Evolutionary conservation across 2,113 vertebrate species (phyloP).

Genomic region (Coturnix japonica): DNA sequence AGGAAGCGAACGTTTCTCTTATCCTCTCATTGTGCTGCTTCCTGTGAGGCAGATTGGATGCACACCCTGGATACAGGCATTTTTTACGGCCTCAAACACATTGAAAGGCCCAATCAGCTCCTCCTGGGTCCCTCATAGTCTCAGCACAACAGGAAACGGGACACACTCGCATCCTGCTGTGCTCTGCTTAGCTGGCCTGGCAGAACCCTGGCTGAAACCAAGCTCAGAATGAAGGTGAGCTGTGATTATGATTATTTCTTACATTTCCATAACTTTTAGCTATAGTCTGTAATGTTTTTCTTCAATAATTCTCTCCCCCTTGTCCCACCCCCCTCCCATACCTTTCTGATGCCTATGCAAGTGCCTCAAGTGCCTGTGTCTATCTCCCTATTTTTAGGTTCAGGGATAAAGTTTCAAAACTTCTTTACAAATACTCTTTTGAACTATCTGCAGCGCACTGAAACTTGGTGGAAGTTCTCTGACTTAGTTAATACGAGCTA

Average conservation of each 20-base stretch:
- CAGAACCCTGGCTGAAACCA: background rate
- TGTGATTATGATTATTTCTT: background rate
- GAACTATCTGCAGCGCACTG: background rate
- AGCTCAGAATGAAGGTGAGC: slow-evolving; percentile 82
- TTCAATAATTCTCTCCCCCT: background rate
- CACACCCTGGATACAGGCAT: slow-evolving; percentile 35
- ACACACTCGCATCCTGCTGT: slow-evolving; percentile 71
- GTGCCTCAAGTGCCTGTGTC: fast-evolving
- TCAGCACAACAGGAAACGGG: slow-evolving; percentile 65
- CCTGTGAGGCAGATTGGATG: slow-evolving; percentile 47
- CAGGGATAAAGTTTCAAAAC: background rate
- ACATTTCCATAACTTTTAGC: background rate
- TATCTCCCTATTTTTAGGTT: background rate
- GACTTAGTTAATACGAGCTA: background rate
- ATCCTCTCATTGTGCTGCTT: slow-evolving; percentile 69
- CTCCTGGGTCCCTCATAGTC: slow-evolving; percentile 29
- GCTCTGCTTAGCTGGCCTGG: slow-evolving; percentile 43
- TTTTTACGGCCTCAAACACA: background rate
- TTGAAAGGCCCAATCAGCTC: slow-evolving; percentile 47
- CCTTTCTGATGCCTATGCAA: background rate
- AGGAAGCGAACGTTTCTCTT: slow-evolving; percentile 32
- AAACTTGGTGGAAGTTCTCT: background rate
- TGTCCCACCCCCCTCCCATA: background rate
- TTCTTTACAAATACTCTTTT: background rate
- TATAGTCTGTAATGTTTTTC: background rate